These are phyloP conservation scores for Pristionchus exspectatus DNA, from an alignment of 2,888 invertebrate genomes.

Conservation along the genomic window DNA sequence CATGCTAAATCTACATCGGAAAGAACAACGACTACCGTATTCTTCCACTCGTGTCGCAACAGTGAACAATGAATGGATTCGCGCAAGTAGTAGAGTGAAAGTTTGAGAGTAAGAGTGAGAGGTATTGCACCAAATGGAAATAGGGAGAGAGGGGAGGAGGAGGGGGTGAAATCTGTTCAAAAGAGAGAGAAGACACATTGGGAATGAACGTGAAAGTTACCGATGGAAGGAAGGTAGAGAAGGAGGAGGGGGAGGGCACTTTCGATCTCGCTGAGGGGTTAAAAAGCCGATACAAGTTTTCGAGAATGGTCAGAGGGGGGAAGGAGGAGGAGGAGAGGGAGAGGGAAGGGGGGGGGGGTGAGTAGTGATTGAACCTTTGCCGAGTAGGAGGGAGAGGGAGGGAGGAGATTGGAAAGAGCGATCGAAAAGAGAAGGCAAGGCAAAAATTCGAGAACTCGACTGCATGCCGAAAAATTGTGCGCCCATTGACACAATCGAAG, in stretches of 20 bases:
- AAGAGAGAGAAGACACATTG: conserved; percentile 12
- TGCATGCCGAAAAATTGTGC: neutral
- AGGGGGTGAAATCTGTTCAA: neutral
- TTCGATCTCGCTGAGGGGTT: conserved; percentile 33
- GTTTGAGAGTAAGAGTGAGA: neutral
- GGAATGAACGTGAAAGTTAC: conserved; percentile 6
- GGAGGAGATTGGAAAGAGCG: neutral
- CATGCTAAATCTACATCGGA: neutral
- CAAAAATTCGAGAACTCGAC: neutral
- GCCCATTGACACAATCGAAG: neutral
- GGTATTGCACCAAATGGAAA: neutral
- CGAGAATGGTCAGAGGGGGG: neutral
- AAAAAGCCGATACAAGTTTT: conserved; percentile 40
- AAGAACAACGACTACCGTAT: neutral
- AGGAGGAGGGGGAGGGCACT: neutral
- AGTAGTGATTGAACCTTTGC: conserved; percentile 22
- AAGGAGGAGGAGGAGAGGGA: neutral
- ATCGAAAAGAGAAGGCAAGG: conserved; percentile 16
- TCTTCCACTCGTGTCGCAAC: neutral
- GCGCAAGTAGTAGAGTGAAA: neutral
- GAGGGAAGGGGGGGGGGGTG: neutral
- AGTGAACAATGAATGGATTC: neutral
- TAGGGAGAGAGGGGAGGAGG: neutral
- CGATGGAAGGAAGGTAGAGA: neutral
- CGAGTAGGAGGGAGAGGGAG: neutral